These are phyloP conservation scores for Monomorium pharaonis DNA, from an alignment of 1,140 invertebrate species.

Conservation along the genomic window DNA sequence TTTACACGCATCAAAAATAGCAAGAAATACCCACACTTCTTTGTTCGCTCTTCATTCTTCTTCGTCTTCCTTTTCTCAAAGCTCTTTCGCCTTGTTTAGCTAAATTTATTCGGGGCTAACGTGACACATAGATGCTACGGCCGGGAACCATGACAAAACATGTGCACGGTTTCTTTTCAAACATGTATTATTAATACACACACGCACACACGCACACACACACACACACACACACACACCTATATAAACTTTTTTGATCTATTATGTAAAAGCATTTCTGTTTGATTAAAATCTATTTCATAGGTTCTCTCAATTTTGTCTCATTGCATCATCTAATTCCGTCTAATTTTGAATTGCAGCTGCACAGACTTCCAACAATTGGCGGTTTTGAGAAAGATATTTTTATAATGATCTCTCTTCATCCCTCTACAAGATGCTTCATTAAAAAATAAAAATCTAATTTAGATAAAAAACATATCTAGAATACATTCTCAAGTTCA, in stretches of 20 bases:
- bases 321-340: background rate
- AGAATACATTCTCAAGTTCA: background rate
- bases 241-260: no score
- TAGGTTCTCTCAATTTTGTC: background rate
- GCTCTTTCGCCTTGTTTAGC: conserved; percentile 61
- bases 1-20: conserved; percentile 20
- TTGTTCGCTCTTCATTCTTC: conserved; percentile 15
- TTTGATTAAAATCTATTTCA: background rate
- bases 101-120: conserved; percentile 62
- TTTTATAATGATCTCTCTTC: background rate
- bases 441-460: background rate
- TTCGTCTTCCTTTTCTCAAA: background rate
- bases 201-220: background rate
- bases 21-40: conserved; percentile 2
- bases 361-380: background rate
- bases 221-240: background rate
- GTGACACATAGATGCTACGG: conserved; percentile 36
- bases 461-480: background rate
- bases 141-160: background rate
- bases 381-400: background rate
- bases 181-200: conserved; percentile 11
- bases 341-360: background rate
- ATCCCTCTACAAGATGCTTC: background rate
- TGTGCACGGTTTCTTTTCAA: conserved; percentile 15
- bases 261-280: background rate